These are phyloP conservation scores for Hiodon tergisus DNA, from an alignment of 2,113 vertebrate species.

Conservation along the genomic window DNA sequence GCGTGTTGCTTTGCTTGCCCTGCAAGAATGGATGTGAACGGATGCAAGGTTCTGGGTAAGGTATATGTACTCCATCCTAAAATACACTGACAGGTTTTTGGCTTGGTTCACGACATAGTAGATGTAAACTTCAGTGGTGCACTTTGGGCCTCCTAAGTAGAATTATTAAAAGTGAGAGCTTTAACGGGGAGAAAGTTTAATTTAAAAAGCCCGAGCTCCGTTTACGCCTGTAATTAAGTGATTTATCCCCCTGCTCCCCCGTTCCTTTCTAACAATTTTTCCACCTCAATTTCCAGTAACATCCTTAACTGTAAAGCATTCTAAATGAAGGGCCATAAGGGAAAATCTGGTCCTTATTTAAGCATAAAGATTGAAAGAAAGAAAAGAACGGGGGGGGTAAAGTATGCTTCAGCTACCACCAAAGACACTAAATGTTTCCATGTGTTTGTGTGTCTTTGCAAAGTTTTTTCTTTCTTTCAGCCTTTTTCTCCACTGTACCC, in stretches of 20 bases:
- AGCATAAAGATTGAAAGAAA: constrained; percentile 60
- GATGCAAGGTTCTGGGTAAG: too few relatives aligned
- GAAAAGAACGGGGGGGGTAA: constrained; percentile 35
- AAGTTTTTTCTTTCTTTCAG: constrained; percentile 18
- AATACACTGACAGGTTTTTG: not conserved
- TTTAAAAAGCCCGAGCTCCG: constrained; percentile 46
- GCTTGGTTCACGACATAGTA: constrained; percentile 2
- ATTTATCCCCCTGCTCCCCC: constrained; percentile 40
- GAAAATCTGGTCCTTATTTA: constrained; percentile 66
- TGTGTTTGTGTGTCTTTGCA: constrained; percentile 56
- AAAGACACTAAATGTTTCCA: constrained; percentile 62
- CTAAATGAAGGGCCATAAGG: constrained; percentile 59
- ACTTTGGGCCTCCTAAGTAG: constrained; percentile 21
- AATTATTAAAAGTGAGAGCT: constrained; percentile 37
- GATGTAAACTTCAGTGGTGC: not conserved
- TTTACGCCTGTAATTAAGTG: constrained; percentile 57
- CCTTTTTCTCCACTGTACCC: constrained; percentile 39
- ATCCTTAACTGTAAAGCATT: constrained; percentile 54
- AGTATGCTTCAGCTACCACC: constrained; percentile 50
- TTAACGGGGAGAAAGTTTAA: constrained; percentile 31
- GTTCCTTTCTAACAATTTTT: constrained; percentile 48
- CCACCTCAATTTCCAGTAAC: constrained; percentile 62
- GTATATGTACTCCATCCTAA: not conserved
- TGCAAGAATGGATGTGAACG: too few relatives aligned
- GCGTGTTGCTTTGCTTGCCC: too few relatives aligned